Evolutionary conservation across 2,797 vertebrate genomes (phyloP).

Genomic region (Semotilus atromaculatus): DNA sequence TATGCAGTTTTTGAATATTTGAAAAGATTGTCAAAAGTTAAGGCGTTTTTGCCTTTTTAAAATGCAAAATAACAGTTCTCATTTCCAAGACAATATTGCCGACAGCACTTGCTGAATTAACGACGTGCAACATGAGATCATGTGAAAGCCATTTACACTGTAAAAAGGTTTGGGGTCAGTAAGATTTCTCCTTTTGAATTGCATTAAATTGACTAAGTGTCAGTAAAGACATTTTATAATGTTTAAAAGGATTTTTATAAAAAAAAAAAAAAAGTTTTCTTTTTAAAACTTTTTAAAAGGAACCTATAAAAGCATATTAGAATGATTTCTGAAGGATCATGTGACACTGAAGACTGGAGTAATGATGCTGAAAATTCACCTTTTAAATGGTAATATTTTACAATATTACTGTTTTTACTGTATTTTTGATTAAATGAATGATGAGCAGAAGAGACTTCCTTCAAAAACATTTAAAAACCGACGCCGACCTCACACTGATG

Average conservation of each 20-base stretch:
- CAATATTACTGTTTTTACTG: not conserved
- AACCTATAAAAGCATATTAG: not conserved
- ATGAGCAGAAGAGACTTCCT: not conserved
- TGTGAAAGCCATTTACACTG: not conserved
- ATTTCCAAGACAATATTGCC: not conserved
- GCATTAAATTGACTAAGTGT: not conserved
- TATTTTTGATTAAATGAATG: not conserved
- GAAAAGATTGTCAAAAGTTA: not conserved
- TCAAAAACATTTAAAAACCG: not conserved
- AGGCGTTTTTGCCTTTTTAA: not conserved
- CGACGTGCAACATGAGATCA: not conserved
- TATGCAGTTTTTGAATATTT: not conserved
- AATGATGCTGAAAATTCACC: not conserved
- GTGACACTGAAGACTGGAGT: not conserved
- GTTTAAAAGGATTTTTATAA: not conserved
- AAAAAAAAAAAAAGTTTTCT: too few relatives aligned
- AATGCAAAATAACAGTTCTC: not conserved
- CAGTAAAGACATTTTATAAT: not conserved
- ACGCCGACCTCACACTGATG: not conserved
- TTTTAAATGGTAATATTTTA: not conserved
- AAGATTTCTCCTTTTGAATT: not conserved
- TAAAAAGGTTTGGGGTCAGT: not conserved
- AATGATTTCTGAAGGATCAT: not conserved
- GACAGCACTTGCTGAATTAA: not conserved
- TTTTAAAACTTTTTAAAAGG: too few relatives aligned